Conservation (phyloP, 2,113 vertebrate genomes). For the Atherinomorus stipes region DNA sequence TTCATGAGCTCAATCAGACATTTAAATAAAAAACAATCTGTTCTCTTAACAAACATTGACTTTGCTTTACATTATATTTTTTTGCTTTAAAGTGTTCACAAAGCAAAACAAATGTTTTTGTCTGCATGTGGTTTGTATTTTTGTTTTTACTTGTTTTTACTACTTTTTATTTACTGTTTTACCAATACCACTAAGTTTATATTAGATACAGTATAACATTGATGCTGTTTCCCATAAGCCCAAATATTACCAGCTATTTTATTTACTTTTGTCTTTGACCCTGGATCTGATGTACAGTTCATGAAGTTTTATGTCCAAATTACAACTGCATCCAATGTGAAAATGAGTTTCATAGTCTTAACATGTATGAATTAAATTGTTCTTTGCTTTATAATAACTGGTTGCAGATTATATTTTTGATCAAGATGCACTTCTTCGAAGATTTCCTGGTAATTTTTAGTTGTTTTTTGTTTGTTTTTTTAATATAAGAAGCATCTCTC, state of each 20-base stretch:
- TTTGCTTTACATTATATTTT: no score
- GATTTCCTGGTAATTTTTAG: background rate
- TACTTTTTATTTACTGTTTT: background rate
- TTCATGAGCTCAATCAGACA: no score
- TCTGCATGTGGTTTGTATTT: conserved; percentile 9
- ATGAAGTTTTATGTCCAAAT: background rate
- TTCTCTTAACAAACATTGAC: no score
- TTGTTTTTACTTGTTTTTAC: background rate
- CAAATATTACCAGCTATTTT: no score
- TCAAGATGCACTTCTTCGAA: no score
- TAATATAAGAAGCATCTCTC: background rate
- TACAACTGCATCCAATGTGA: background rate
- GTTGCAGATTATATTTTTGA: background rate
- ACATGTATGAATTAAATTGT: background rate
- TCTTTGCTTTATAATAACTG: background rate
- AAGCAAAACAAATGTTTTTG: no score
- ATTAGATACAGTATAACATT: background rate
- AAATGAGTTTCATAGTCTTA: background rate
- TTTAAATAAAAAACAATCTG: no score
- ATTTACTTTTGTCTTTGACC: no score
- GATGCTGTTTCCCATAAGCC: background rate
- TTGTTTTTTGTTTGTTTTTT: background rate
- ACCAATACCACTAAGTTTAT: background rate
- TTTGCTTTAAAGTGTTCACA: no score
- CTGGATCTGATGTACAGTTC: no score